Percentiles rank a stretch among this genome's conserved stretches.
phyloP scores from a whole-genome alignment of 2,797 vertebrate genomes.

The Rhyacichthys aspro region DNA sequence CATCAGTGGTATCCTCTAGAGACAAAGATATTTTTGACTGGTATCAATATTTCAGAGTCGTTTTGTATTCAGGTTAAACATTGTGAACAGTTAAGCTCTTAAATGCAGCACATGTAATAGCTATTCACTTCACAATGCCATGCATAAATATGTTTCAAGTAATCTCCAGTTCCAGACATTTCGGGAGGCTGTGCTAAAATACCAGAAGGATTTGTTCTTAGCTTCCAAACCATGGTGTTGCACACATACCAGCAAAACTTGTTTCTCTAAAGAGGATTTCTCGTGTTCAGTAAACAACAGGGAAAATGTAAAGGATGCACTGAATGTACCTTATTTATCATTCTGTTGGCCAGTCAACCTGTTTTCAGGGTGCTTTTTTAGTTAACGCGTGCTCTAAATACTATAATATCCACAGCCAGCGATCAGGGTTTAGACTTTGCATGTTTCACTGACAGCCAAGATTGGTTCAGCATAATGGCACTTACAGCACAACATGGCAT shows the following conservation, averaged over 20 bases:
- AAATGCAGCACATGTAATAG: conserved; percentile 11
- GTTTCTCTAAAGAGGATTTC: conserved; percentile 14
- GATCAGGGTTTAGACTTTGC: conserved; percentile 18
- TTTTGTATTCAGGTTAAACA: conserved; percentile 20
- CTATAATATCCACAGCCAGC: conserved; percentile 17
- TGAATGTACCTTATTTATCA: conserved; percentile 60
- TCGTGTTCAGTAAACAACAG: conserved; percentile 15
- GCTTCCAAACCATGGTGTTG: conserved; percentile 31
- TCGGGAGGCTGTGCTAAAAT: conserved; percentile 30
- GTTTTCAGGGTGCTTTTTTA: conserved; percentile 23
- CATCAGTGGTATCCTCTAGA: conserved; percentile 28
- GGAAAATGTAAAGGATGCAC: conserved; percentile 31
- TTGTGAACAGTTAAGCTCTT: conserved; percentile 27
- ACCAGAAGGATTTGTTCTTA: conserved; percentile 35
- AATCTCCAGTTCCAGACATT: conserved; percentile 13
- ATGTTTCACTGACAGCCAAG: conserved; percentile 29
- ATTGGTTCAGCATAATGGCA: conserved; percentile 16
- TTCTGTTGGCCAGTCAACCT: conserved; percentile 37
- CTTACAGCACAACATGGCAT: conserved; percentile 53
- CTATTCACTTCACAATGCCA: conserved; percentile 28
- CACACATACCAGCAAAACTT: conserved; percentile 33
- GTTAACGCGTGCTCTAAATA: conserved; percentile 23
- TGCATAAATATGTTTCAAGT: conserved; percentile 21
- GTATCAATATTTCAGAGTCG: conserved; percentile 27
- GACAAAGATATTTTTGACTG: conserved; percentile 13